These are phyloP conservation scores for Trachelus troglodyta DNA, from an alignment of 2,888 invertebrate species.

Conservation along the genomic window DNA sequence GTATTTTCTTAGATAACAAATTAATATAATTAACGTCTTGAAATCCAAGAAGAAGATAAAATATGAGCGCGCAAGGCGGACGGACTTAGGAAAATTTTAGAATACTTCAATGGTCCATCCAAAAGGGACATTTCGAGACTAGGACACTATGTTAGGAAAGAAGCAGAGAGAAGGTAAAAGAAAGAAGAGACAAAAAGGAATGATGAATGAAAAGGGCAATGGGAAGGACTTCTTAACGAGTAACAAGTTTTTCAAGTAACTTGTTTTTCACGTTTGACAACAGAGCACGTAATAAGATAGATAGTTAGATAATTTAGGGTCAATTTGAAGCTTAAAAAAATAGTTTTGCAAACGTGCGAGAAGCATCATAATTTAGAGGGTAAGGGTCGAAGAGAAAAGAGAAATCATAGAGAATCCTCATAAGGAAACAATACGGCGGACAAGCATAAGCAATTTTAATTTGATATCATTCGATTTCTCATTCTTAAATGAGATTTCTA, in stretches of 20 bases:
- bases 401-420: background rate
- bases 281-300: background rate
- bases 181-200: slow-evolving; percentile 14
- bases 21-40: background rate
- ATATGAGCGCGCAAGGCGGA: background rate
- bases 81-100: background rate
- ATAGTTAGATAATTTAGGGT: slow-evolving; percentile 33
- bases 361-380: background rate
- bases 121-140: background rate
- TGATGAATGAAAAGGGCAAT: slow-evolving; percentile 2
- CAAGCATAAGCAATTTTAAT: slow-evolving; percentile 31
- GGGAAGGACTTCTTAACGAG: background rate
- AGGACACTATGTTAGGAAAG: background rate
- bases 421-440: slow-evolving; percentile 2
- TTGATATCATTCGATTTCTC: background rate
- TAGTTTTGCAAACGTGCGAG: background rate
- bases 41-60: background rate
- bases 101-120: background rate
- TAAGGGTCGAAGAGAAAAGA: background rate
- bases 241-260: background rate
- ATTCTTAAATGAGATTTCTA: background rate
- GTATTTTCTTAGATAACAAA: background rate
- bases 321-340: slow-evolving; percentile 11
- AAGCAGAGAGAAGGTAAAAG: slow-evolving; percentile 12
- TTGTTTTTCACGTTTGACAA: background rate